Percentiles rank a stretch among this genome's conserved stretches.
phyloP scores from a whole-genome alignment of 2,797 vertebrate species.

The Centroberyx gerrardi region DNA sequence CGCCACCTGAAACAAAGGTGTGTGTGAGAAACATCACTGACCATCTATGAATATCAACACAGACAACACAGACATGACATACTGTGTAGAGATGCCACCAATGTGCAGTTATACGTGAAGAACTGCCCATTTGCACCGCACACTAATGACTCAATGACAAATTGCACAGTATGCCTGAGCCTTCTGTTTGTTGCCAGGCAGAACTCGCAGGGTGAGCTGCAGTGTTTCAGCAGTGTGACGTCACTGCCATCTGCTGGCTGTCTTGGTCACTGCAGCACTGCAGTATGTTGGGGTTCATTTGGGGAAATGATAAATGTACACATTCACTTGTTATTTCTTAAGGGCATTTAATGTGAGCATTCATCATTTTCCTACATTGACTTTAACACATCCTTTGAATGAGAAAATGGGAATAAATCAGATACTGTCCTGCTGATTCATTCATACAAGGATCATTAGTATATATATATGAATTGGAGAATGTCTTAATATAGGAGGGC shows the following conservation, averaged over 20 bases:
- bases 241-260: constrained; percentile 53
- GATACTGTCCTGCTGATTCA: not conserved
- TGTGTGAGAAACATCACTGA: not conserved
- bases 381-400: too few species aligned
- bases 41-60: not conserved
- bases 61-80: not conserved
- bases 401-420: not conserved
- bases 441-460: too few species aligned
- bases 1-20: not conserved
- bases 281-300: too few species aligned
- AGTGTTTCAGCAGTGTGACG: not conserved
- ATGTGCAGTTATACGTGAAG: not conserved
- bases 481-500: too few species aligned
- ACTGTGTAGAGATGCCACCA: too few species aligned
- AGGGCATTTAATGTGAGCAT: too few species aligned
- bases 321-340: too few species aligned
- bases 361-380: too few species aligned
- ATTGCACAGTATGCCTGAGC: constrained; percentile 18
- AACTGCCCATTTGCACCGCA: constrained; percentile 9
- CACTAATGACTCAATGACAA: constrained; percentile 49
- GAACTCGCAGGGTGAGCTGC: constrained; percentile 36
- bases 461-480: too few species aligned
- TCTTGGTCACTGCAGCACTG: not conserved
- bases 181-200: constrained; percentile 72
- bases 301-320: too few species aligned